phyloP scores from a whole-genome alignment of 2,113 vertebrate genomes.

The Hystrix cristata region DNA sequence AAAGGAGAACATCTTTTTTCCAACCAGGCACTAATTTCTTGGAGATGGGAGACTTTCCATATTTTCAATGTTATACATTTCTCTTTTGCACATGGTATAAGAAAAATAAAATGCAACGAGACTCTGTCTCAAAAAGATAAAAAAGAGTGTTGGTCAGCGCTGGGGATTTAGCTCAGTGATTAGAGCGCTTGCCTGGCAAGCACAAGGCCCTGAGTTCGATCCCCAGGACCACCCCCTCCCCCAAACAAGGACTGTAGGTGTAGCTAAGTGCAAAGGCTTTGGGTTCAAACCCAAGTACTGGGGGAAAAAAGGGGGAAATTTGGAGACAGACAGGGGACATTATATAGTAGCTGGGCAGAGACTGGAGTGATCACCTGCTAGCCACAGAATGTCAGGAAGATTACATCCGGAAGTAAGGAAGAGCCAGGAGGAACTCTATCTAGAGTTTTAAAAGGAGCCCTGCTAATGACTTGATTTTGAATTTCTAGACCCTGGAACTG shows the following conservation, averaged over 20 bases:
- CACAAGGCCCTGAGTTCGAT: too few relatives aligned
- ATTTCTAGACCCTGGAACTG: not conserved
- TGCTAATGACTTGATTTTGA: not conserved
- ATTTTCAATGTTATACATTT: not conserved
- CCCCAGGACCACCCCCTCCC: too few relatives aligned
- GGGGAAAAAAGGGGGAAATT: not conserved
- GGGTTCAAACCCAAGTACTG: not conserved
- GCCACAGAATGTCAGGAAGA: not conserved
- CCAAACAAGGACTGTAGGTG: not conserved
- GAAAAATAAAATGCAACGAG: not conserved
- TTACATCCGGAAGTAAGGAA: not conserved
- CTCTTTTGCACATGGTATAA: not conserved
- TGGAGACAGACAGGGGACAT: not conserved
- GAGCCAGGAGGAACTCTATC: not conserved
- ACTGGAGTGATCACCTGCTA: not conserved
- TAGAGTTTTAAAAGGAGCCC: not conserved
- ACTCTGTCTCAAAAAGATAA: not conserved
- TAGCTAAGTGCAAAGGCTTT: not conserved
- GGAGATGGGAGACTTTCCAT: not conserved
- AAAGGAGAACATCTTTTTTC: not conserved
- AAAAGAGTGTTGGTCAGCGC: too few relatives aligned
- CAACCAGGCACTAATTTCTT: not conserved
- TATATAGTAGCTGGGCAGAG: not conserved
- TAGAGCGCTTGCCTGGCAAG: too few relatives aligned
- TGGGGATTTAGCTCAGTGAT: too few relatives aligned